Conservation (phyloP, 2,797 vertebrate genomes). For the Fringilla coelebs region DNA sequence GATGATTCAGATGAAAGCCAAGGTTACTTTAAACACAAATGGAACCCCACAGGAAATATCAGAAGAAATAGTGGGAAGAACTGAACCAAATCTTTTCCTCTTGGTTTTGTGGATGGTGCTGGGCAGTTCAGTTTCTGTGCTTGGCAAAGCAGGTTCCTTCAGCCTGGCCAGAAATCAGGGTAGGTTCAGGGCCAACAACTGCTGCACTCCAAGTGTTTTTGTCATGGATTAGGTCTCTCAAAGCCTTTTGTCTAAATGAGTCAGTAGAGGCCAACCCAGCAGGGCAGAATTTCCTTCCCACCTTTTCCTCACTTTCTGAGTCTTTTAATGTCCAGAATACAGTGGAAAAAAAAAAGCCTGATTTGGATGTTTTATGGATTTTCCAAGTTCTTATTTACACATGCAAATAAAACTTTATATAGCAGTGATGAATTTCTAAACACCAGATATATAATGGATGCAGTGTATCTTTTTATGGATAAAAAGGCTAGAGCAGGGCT, state of each 20-base stretch:
- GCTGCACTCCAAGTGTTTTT: slow-evolving; percentile 54
- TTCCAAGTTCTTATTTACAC: slow-evolving; percentile 50
- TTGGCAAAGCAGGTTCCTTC: slow-evolving; percentile 54
- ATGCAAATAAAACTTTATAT: slow-evolving; percentile 40
- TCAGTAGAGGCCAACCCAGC: neutral
- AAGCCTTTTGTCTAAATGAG: slow-evolving; percentile 44
- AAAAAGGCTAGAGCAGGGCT: slow-evolving; percentile 42
- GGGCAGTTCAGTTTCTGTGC: neutral
- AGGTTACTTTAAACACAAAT: neutral
- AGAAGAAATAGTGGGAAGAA: neutral
- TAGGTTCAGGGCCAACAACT: slow-evolving; percentile 56
- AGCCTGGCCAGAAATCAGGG: neutral
- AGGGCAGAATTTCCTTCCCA: neutral
- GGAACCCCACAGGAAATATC: neutral
- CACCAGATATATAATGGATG: slow-evolving; percentile 6
- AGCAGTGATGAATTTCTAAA: slow-evolving; percentile 41
- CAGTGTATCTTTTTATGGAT: slow-evolving; percentile 39
- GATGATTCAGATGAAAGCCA: neutral
- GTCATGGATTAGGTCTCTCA: slow-evolving; percentile 18
- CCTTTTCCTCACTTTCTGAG: neutral
- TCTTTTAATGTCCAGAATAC: slow-evolving; percentile 28
- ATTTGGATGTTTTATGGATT: slow-evolving; percentile 34
- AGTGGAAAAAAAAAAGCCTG: slow-evolving; percentile 16
- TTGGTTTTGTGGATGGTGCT: neutral
- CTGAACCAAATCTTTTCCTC: neutral